Conservation (phyloP, 35 echinoderm and acorn worm species). For the Patiria miniata region DNA sequence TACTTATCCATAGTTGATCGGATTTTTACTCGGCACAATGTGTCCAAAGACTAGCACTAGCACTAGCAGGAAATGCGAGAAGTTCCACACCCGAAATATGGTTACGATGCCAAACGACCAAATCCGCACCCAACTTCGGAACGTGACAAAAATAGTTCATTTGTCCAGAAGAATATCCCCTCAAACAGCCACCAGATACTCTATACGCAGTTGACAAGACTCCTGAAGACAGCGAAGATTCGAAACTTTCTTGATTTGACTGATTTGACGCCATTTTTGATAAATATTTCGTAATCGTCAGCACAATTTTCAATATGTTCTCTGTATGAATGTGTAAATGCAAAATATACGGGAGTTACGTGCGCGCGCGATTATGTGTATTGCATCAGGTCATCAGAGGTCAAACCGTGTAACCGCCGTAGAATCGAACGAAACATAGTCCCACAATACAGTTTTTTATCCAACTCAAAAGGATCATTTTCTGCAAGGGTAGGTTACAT, state of each 20-base stretch:
- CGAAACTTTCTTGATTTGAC: not conserved
- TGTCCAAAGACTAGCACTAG: too few species aligned
- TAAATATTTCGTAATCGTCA: not conserved
- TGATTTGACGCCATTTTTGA: not conserved
- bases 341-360: not conserved
- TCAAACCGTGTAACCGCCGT: too few species aligned
- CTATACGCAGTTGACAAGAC: not conserved
- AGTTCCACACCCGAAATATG: too few species aligned
- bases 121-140: too few species aligned
- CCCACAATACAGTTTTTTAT: too few species aligned
- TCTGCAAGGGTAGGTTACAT: too few species aligned
- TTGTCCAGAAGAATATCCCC: not conserved
- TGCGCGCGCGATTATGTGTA: not conserved
- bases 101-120: too few species aligned
- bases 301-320: not conserved
- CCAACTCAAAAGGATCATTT: too few species aligned
- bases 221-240: not conserved
- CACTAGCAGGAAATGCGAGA: too few species aligned
- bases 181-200: not conserved
- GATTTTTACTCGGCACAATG: too few species aligned
- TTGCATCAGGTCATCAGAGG: constrained; percentile 3
- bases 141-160: constrained; percentile 5
- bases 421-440: too few species aligned
- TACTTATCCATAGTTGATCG: too few species aligned
- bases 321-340: not conserved